Evolutionary conservation across 2,113 vertebrate genomes (phyloP).

Genomic region (Poeciliopsis turrubarensis): DNA sequence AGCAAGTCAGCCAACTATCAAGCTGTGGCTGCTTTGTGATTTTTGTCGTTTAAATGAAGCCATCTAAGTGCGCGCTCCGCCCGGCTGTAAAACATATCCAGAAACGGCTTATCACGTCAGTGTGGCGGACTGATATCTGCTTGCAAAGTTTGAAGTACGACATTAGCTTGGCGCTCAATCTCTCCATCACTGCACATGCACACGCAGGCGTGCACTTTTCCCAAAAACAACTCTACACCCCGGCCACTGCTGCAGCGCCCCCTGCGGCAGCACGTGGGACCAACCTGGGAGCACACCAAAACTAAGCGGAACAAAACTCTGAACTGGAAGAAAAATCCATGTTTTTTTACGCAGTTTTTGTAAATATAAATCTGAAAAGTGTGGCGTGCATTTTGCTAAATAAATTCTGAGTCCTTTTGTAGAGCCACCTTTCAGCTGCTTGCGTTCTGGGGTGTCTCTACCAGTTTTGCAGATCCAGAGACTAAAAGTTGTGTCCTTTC

Average conservation of each 20-base stretch:
- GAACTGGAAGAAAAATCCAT: too few relatives aligned
- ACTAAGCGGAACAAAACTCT: not conserved
- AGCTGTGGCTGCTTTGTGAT: not conserved
- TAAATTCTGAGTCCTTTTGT: too few relatives aligned
- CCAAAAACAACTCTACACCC: constrained; percentile 1
- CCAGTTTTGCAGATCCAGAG: too few relatives aligned
- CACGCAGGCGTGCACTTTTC: constrained; percentile 41
- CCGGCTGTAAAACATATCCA: not conserved
- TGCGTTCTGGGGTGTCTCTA: not conserved
- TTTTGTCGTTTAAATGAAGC: not conserved
- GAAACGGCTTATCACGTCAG: accelerated
- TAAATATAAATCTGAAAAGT: not conserved
- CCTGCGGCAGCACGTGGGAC: constrained; percentile 7
- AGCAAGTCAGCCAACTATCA: not conserved
- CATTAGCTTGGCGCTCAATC: constrained; percentile 52
- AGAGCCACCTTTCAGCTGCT: too few relatives aligned
- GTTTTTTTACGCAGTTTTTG: not conserved
- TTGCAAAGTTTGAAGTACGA: constrained; percentile 6
- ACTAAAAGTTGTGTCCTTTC: not conserved
- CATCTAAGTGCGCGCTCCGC: not conserved
- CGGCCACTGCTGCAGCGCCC: constrained; percentile 1
- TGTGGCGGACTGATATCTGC: accelerated
- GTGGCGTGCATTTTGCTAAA: not conserved
- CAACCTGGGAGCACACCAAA: not conserved
- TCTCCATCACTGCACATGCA: constrained; percentile 17